Conservation (phyloP, 2,888 invertebrate species). For the Nephrocerus scutellatus region DNA sequence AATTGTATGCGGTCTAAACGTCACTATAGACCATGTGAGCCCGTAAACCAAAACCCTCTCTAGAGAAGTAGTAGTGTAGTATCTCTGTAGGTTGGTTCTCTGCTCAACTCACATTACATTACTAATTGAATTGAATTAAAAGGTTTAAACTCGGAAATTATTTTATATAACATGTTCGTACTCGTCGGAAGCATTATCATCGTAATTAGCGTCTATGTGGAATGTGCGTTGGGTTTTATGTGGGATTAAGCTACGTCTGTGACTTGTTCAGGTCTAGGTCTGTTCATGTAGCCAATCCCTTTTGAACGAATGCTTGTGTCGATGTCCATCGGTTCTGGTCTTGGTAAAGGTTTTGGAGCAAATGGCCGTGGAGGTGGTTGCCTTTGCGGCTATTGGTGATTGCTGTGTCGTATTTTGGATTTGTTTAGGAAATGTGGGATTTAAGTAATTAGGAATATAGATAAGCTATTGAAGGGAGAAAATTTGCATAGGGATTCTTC, state of each 20-base stretch:
- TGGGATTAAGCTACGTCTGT: constrained; percentile 3
- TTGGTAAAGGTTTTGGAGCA: no score
- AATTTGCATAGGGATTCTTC: constrained; percentile 2
- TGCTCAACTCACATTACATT: constrained; percentile 4
- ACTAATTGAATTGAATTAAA: constrained; percentile 5
- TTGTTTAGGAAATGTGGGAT: constrained; percentile 1
- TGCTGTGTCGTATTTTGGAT: constrained; percentile 1
- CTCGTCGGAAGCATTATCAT: background rate
- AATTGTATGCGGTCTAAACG: no score
- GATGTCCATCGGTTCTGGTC: no score
- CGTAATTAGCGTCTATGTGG: constrained; percentile 3
- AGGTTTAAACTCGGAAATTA: no score
- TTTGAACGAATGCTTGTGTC: no score
- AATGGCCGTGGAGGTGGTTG: no score
- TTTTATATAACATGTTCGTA: constrained; percentile 6
- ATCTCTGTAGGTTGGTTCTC: constrained; percentile 1
- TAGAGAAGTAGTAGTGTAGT: no score
- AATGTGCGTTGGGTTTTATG: constrained; percentile 3
- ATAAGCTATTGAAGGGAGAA: constrained; percentile 10
- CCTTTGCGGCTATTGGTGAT: no score
- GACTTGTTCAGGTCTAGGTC: no score
- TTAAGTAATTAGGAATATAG: constrained; percentile 4
- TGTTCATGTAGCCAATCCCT: no score
- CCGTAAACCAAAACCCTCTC: no score
- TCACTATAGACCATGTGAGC: no score